Conservation (phyloP, 2,113 vertebrate species). For the Nesoenas mayeri region DNA sequence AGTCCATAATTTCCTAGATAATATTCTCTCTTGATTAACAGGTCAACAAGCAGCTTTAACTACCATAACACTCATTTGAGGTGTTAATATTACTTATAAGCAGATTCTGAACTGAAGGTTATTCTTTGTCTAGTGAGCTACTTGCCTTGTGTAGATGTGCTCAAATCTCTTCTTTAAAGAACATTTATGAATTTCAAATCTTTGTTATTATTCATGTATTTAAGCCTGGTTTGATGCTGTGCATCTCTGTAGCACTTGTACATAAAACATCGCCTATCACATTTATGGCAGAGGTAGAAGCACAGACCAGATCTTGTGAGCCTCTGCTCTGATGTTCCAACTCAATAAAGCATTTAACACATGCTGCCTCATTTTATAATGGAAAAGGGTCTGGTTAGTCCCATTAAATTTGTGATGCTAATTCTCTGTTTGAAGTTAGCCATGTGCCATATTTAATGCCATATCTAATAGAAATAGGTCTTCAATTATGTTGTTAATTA, state of each 20-base stretch:
- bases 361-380: neutral
- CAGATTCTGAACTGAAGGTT: neutral
- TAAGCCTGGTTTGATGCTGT: neutral
- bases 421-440: neutral
- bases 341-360: neutral
- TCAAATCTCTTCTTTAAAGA: neutral
- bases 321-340: neutral
- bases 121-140: neutral
- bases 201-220: rapidly evolving
- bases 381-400: neutral
- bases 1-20: neutral
- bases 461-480: neutral
- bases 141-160: neutral
- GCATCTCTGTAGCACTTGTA: rapidly evolving
- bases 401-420: neutral
- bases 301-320: neutral
- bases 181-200: neutral
- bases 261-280: neutral
- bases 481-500: neutral
- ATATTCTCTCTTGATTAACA: neutral
- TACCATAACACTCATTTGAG: neutral
- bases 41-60: neutral
- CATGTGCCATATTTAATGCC: neutral
- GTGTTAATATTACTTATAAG: neutral
- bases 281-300: neutral